Base-by-base conservation (phyloP, 2,888 invertebrate species). In the Hirudinaria manillensis region DNA sequence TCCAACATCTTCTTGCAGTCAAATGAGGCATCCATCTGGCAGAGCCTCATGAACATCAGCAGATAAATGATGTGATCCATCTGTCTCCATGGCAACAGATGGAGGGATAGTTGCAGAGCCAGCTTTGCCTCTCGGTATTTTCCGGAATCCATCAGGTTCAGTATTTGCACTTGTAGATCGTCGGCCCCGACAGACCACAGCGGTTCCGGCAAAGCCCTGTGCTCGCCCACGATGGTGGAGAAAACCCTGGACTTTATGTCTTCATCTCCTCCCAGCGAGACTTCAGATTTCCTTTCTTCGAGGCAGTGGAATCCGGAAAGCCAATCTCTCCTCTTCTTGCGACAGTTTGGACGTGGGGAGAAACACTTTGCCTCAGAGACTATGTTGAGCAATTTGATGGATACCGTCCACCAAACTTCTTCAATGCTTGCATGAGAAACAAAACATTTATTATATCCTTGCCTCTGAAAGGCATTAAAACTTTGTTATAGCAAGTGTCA, bases 361-460 rank as follows among this genome's bases (percentile, higher is more conserved):
- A 3, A 1, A 10, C 45, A 6, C 45, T 45, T 45, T 45, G 61
- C 29, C 24, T 61, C 61, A 10, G 24, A 61, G 24, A 61, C 7
- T 16, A 61, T 7, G 61, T 61, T 29, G 61, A 61, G 61, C 61
- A 61, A 29, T 29, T 61, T 61, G 61, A 61, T 61, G 1, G 61
- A 24, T n/a, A 61, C 24, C 29, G 61, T 61, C 61, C 61, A 61
- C 61, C 61, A 61, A 61, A 61, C 61, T 61, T 61, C 61, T 29
- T 61, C 61, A n/a, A 29, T 24, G 61, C 61, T 61, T 24, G 29
- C 24, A 29, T 2, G 10, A 61, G 29, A 24, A 61, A 16, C 24
- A 61, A 61, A 61, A 2, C 24, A n/a, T n/a, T n/a, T n/a, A n/a
- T n/a, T n/a, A n/a, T n/a, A n/a, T n/a, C n/a, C n/a, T n/a, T n/a